Conservation (phyloP, 2,888 invertebrate species). For the Xestia xanthographa region DNA sequence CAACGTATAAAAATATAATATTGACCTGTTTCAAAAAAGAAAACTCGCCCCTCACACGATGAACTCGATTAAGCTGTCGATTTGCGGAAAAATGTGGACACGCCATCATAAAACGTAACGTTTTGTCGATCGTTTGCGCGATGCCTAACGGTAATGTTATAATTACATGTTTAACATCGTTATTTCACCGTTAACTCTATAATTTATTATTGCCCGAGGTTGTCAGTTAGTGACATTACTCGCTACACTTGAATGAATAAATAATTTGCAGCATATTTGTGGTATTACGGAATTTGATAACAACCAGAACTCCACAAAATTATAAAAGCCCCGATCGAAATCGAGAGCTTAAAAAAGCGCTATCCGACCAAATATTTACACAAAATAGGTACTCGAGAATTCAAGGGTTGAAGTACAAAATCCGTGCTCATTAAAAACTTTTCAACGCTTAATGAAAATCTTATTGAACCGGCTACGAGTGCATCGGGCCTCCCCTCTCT, state of each 20-base stretch:
- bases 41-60: constrained; percentile 30
- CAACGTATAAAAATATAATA: constrained; percentile 16
- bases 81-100: constrained; percentile 49
- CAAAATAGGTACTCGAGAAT: constrained; percentile 66
- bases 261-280: constrained; percentile 10
- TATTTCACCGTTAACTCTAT: constrained; percentile 11
- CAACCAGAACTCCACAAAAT: not conserved
- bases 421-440: constrained; percentile 88
- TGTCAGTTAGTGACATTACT: not conserved
- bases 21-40: constrained; percentile 12
- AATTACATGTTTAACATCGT: constrained; percentile 31
- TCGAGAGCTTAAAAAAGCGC: constrained; percentile 42
- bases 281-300: not conserved
- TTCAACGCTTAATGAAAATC: constrained; percentile 90
- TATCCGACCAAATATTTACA: constrained; percentile 58
- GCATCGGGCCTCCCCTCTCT: constrained; percentile 72
- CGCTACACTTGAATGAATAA: not conserved
- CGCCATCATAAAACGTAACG: constrained; percentile 45
- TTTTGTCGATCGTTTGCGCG: constrained; percentile 42
- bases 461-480: constrained; percentile 86
- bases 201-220: constrained; percentile 12
- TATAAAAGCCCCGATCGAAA: constrained; percentile 4
- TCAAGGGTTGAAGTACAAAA: constrained; percentile 80
- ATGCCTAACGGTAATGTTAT: constrained; percentile 35
- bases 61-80: constrained; percentile 54